Percentiles rank a stretch among this genome's conserved stretches.
Conservation (phyloP, 2,797 vertebrate species). For the Halcyon chelicuti region DNA sequence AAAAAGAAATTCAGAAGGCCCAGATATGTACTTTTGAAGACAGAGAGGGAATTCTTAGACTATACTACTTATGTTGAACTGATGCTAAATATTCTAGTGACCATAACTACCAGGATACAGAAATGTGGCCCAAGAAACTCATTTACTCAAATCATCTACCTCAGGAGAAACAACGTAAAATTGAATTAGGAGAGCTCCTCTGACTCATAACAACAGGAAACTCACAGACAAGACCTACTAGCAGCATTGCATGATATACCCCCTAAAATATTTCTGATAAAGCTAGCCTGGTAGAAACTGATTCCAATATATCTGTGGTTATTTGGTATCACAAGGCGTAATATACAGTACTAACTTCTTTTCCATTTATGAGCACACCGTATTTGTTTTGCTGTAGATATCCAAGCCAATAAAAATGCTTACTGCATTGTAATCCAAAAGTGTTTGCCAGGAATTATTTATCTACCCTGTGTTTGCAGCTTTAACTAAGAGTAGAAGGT, state of each 20-base stretch:
- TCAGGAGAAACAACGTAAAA: background rate
- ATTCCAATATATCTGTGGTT: background rate
- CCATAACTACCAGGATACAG: background rate
- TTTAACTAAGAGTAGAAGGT: constrained; percentile 6
- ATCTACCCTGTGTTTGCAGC: background rate
- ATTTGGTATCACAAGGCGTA: background rate
- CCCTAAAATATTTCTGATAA: background rate
- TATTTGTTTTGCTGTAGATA: constrained; percentile 3
- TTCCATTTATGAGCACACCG: background rate
- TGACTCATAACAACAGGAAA: background rate
- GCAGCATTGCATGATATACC: background rate
- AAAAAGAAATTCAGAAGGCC: background rate
- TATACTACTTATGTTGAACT: background rate
- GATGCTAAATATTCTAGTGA: background rate
- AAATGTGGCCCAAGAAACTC: background rate
- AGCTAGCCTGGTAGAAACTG: background rate
- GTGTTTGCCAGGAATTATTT: background rate
- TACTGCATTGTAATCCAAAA: background rate
- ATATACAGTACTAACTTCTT: background rate
- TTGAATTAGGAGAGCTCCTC: background rate
- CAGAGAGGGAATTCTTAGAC: background rate
- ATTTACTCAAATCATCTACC: background rate
- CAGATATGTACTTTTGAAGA: background rate
- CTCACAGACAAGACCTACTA: background rate
- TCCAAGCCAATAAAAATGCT: background rate